Evolutionary conservation across 2,888 invertebrate species (phyloP).

Genomic region (Catocala nupta): DNA sequence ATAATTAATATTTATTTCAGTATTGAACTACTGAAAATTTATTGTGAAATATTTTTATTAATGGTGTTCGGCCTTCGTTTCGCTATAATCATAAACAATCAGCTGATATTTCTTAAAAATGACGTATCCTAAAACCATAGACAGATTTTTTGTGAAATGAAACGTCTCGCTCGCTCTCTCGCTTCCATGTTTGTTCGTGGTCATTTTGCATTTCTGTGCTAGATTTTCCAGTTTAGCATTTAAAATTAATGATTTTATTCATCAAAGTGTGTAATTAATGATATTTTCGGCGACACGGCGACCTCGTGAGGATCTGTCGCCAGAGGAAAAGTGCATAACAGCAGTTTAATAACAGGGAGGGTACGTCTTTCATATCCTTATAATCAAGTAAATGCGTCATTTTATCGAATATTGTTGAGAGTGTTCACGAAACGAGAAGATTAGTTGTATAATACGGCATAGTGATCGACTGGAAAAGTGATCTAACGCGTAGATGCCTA

Average conservation of each 20-base stretch:
- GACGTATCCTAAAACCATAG: constrained; percentile 70
- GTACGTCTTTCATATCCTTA: constrained; percentile 85
- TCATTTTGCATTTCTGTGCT: constrained; percentile 85
- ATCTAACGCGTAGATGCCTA: constrained; percentile 46
- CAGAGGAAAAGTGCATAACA: constrained; percentile 79
- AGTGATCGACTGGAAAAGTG: constrained; percentile 38
- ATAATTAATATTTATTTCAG: too few relatives aligned
- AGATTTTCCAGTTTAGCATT: constrained; percentile 82
- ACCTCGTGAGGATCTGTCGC: constrained; percentile 84
- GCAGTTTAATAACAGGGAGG: constrained; percentile 85
- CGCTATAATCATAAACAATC: constrained; percentile 46
- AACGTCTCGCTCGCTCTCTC: constrained; percentile 80
- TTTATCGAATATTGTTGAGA: constrained; percentile 80
- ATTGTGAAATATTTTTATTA: not conserved
- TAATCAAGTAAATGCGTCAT: constrained; percentile 87
- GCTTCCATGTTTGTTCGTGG: constrained; percentile 88
- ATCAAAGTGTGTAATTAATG: constrained; percentile 83
- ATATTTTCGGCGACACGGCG: constrained; percentile 82
- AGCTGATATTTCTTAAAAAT: constrained; percentile 51
- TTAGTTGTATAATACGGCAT: constrained; percentile 50
- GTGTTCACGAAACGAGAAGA: constrained; percentile 64
- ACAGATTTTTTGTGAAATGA: constrained; percentile 64
- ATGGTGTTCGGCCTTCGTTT: too few relatives aligned
- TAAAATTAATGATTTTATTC: constrained; percentile 79
- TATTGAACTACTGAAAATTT: not conserved